Evolutionary conservation across 1,140 invertebrate species (phyloP).

Genomic region (Heliconius hewitsoni): DNA sequence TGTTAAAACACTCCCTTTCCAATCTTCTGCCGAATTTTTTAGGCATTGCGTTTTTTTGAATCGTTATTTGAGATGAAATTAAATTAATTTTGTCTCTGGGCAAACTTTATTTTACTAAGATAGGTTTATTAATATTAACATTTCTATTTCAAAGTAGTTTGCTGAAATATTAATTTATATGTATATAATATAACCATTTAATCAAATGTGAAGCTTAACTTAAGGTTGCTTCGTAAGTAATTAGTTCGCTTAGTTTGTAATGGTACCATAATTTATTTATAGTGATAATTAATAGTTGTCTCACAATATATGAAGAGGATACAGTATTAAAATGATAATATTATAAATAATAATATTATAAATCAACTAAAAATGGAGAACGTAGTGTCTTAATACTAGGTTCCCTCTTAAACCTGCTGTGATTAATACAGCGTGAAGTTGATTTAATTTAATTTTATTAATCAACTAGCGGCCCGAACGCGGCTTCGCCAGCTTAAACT

Average conservation of each 20-base stretch:
- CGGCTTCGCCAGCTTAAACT: too few relatives aligned
- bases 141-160: neutral
- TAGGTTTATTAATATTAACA: neutral
- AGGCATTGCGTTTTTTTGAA: too few relatives aligned
- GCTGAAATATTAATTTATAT: neutral
- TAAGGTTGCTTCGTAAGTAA: neutral
- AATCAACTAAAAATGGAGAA: too few relatives aligned
- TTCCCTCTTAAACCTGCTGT: too few relatives aligned
- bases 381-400: too few relatives aligned
- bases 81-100: neutral
- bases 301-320: neutral
- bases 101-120: neutral
- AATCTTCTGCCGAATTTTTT: too few relatives aligned
- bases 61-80: neutral
- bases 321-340: too few relatives aligned
- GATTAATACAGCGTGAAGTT: too few relatives aligned
- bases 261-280: neutral
- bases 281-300: neutral
- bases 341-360: too few relatives aligned
- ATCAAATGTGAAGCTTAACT: neutral
- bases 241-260: constrained; percentile 1
- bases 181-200: neutral
- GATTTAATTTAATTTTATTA: too few relatives aligned
- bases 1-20: too few relatives aligned
- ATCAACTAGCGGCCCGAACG: too few relatives aligned